phyloP scores from a whole-genome alignment of 2,113 vertebrate species.

The Muntiacus reevesi region DNA sequence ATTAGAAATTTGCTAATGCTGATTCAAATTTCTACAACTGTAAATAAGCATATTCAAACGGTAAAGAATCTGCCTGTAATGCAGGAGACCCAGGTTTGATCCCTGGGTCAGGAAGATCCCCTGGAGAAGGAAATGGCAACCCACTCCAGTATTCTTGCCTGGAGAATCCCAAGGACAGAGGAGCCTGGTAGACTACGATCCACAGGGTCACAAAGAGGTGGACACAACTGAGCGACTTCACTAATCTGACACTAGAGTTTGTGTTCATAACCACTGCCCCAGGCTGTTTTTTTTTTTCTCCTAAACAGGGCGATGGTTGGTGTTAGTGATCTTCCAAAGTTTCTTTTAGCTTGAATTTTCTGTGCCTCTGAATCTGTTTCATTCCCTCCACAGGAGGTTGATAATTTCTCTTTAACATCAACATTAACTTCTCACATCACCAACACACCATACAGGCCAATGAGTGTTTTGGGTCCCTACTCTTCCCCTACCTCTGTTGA shows the following conservation, averaged over 20 bases:
- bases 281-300: background rate
- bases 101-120: too few species aligned
- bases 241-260: background rate
- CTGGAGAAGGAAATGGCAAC: too few species aligned
- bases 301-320: background rate
- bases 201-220: too few species aligned
- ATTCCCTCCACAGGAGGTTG: background rate
- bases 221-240: too few species aligned
- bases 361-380: background rate
- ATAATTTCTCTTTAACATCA: background rate
- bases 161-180: too few species aligned
- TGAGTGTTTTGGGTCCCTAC: fast-evolving
- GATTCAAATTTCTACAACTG: background rate
- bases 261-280: background rate
- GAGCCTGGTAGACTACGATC: too few species aligned
- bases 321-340: background rate
- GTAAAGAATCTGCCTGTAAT: too few species aligned
- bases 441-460: fast-evolving
- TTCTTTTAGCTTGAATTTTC: background rate
- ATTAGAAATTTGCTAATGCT: background rate
- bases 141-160: too few species aligned
- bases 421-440: background rate
- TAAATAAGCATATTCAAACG: background rate
- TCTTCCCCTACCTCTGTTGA: background rate
- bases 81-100: too few species aligned